Evolutionary conservation across 2,888 invertebrate species (phyloP).

Genomic region (Eugnorisma glareosa): DNA sequence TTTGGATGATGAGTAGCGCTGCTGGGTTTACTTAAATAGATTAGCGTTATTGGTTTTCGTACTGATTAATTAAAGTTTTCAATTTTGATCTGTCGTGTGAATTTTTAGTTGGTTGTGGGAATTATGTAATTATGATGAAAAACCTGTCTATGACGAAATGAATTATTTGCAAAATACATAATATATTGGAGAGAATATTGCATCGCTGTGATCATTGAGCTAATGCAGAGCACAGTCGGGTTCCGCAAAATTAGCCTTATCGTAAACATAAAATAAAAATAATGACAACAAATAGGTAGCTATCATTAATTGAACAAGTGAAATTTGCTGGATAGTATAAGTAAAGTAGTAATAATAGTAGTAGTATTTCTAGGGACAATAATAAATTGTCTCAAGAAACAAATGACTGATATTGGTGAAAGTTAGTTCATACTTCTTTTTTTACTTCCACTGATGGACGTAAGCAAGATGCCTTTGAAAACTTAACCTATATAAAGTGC

Average conservation of each 20-base stretch:
- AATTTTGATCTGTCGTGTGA: constrained; percentile 6
- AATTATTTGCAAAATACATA: neutral
- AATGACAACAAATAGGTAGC: neutral
- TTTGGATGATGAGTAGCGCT: constrained; percentile 23
- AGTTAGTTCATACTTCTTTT: neutral
- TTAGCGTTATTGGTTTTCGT: constrained; percentile 32
- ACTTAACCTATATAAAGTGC: neutral
- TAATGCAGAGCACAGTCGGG: neutral
- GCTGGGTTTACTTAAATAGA: constrained; percentile 8
- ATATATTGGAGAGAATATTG: neutral
- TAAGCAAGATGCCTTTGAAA: neutral
- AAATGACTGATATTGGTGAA: neutral
- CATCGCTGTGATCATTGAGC: neutral
- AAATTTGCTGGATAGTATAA: neutral
- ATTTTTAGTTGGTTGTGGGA: neutral
- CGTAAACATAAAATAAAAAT: neutral
- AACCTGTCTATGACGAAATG: neutral
- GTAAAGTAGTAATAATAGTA: no score
- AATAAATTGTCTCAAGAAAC: neutral
- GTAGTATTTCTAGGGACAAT: no score
- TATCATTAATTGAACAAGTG: neutral
- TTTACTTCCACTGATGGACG: neutral
- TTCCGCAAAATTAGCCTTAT: neutral
- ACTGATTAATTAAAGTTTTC: constrained; percentile 24
- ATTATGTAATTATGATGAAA: constrained; percentile 6